These are phyloP conservation scores for Myripristis jacobus DNA, from an alignment of 2,797 vertebrate species.

Conservation along the genomic window DNA sequence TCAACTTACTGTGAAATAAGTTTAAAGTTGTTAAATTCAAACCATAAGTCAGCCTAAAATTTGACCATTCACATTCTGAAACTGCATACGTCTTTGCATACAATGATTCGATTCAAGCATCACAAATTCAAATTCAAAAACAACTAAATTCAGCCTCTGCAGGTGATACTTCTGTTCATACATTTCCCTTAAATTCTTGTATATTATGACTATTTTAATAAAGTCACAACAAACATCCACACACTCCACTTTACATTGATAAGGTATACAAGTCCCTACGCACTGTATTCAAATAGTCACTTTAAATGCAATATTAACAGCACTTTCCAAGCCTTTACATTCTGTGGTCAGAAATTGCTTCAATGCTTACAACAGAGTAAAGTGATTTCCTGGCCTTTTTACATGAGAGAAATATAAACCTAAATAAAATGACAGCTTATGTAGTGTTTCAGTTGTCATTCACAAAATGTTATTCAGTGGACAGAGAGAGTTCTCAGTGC, in stretches of 20 bases:
- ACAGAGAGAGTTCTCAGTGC: background rate
- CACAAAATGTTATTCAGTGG: background rate
- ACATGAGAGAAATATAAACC: background rate
- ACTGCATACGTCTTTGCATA: no score
- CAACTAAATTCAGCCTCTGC: no score
- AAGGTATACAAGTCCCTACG: background rate
- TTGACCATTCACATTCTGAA: no score
- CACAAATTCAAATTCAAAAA: no score
- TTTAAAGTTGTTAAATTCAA: no score
- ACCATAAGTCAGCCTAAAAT: no score
- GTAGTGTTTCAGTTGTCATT: background rate
- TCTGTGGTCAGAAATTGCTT: background rate
- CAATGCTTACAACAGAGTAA: background rate
- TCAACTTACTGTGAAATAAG: no score
- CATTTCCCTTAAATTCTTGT: background rate
- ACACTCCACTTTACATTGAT: background rate
- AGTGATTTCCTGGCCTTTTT: background rate
- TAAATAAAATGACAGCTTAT: slow-evolving; percentile 24
- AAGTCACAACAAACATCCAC: background rate
- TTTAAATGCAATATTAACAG: background rate
- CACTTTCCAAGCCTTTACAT: background rate
- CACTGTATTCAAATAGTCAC: background rate
- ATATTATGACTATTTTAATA: background rate
- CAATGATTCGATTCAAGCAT: no score
- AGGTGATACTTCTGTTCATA: no score